Percentiles rank a stretch among this genome's conserved stretches.
phyloP scores from a whole-genome alignment of 2,888 invertebrate genomes.

The Leucophenga maculata region DNA sequence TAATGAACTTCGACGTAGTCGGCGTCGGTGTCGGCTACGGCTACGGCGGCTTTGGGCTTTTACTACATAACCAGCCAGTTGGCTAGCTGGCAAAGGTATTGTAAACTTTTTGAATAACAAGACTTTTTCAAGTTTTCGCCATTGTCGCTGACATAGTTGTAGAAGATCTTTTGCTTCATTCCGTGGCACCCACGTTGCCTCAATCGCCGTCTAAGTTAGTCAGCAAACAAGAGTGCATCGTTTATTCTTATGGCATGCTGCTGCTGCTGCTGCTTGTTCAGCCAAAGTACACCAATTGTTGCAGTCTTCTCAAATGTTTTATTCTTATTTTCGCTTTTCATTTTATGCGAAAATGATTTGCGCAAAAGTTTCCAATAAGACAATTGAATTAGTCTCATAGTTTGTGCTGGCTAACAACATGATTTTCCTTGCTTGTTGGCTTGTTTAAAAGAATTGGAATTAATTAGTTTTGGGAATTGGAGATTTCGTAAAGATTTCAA shows the following conservation, averaged over 20 bases:
- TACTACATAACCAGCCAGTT: too few species aligned
- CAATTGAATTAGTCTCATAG: slow-evolving; percentile 18
- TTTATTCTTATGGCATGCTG: background rate
- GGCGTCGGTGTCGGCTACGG: background rate
- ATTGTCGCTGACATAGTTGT: background rate
- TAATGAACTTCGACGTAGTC: slow-evolving; percentile 54
- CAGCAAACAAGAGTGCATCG: too few species aligned
- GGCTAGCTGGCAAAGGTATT: background rate
- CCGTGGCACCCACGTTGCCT: too few species aligned
- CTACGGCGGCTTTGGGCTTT: background rate
- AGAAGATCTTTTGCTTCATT: too few species aligned
- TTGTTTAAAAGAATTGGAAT: slow-evolving; percentile 54
- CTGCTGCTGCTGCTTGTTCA: too few species aligned
- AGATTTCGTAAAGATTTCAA: background rate
- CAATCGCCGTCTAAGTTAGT: too few species aligned
- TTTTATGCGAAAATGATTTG: slow-evolving; percentile 7
- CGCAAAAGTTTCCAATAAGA: slow-evolving; percentile 12
- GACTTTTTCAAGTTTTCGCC: slow-evolving; percentile 6
- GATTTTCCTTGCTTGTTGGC: slow-evolving; percentile 28
- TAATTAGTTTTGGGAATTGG: slow-evolving; percentile 51
- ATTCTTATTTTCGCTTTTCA: too few species aligned
- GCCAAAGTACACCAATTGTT: too few species aligned
- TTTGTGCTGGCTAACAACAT: background rate
- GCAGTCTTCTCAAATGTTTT: too few species aligned
- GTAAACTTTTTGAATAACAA: slow-evolving; percentile 17